phyloP scores from a whole-genome alignment of 2,113 vertebrate genomes.

The Neolamprologus tretocephalus region DNA sequence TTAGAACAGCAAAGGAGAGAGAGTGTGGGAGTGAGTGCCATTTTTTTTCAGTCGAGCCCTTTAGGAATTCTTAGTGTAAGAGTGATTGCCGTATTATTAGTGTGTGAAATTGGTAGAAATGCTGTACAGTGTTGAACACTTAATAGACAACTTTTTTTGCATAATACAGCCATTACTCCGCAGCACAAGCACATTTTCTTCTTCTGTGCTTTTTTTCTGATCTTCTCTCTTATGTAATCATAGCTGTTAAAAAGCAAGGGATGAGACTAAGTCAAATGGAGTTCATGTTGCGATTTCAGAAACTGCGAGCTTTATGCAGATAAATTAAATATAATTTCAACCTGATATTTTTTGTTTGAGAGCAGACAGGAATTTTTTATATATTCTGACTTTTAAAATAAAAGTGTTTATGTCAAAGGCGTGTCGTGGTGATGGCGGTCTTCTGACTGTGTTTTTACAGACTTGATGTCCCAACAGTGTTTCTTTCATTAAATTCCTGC shows the following conservation, averaged over 20 bases:
- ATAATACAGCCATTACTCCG: conserved; percentile 14
- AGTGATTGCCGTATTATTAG: conserved; percentile 24
- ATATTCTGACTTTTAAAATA: background rate
- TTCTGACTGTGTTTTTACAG: background rate
- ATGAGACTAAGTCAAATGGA: background rate
- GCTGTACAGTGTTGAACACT: background rate
- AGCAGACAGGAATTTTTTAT: background rate
- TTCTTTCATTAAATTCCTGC: background rate
- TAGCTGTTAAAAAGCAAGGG: background rate
- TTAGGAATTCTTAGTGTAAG: conserved; percentile 15
- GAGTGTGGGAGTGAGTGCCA: conserved; percentile 19
- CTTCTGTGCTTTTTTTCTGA: background rate
- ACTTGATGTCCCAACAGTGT: background rate
- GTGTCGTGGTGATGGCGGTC: background rate
- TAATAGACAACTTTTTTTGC: conserved; percentile 14
- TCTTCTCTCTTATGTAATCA: conserved; percentile 11
- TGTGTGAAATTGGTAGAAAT: conserved; percentile 19
- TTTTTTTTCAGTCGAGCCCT: background rate
- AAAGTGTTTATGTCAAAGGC: background rate
- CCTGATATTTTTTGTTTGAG: background rate
- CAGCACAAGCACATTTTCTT: conserved; percentile 10
- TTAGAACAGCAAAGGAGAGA: conserved; percentile 1
- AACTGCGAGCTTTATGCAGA: background rate
- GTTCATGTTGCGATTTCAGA: background rate
- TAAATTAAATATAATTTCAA: background rate